Base-by-base conservation (phyloP, 53 echinoderm and acorn worm species). In the Echinarachnius parma region DNA sequence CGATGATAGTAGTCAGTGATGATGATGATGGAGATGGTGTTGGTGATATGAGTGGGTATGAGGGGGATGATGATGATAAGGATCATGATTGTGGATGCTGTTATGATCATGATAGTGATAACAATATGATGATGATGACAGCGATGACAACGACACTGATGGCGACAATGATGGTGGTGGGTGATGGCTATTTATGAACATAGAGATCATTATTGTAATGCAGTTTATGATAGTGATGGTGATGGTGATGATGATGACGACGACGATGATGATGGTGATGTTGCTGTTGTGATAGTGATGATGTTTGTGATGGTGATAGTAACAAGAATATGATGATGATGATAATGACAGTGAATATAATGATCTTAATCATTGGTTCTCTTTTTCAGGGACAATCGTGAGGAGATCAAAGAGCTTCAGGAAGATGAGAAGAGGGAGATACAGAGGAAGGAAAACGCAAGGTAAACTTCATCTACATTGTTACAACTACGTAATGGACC, bases 371-470 rank as follows among this genome's bases (percentile, higher is more conserved):
- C n/a, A n/a, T 47, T 44, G 27, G 5, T 53, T 29, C 39, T 21
- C 29, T 21, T 74, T 27, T 44, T 46, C 83, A 95, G 95, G 56
- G 95, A 95, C 48, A 62, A 76, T 39, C 35, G 35, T 44, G 95
- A 95, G 56, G 87, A 84, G 39, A 34, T 90, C 14, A 90, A 81
- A 59, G 87, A 87, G 46, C 62, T 95, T 19, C 69, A 86, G 18
- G 90, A 87, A 34, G 90, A 95, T 4, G 82, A 95, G 66, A 95
- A 86, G 74, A 77, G 81, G 34, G 95, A 95, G 47, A 78, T 95
- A 15, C 84, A 84, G 64, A 95, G 90, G 69, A 87, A 84, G 55
- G 90, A 95, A 44, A 95, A 78, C 84, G 84, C 90, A 15, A 81
- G 90, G 77, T 87, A 81, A n/a, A n/a, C n/a, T n/a, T n/a, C n/a